A percentile compares a stretch with the other conserved stretches of the same genome.
phyloP scores from a whole-genome alignment of 2,888 invertebrate species.

The Lasiommata megera region DNA sequence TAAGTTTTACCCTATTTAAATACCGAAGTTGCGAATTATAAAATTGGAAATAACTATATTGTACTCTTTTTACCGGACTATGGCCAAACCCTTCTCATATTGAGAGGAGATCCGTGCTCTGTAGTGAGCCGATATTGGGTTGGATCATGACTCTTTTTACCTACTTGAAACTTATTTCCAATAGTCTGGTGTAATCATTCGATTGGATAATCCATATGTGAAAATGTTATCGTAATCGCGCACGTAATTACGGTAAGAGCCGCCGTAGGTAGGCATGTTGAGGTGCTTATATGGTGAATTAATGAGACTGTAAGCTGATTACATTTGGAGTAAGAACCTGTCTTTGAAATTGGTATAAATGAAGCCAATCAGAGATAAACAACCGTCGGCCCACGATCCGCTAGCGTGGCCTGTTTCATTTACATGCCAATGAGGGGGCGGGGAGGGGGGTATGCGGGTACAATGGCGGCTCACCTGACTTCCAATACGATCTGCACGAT shows the following conservation, averaged over 20 bases:
- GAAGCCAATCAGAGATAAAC: constrained; percentile 79
- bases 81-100: too few relatives aligned
- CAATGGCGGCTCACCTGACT: constrained; percentile 64
- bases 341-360: constrained; percentile 75
- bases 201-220: neutral
- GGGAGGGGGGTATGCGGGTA: constrained; percentile 40
- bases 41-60: too few relatives aligned
- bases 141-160: too few relatives aligned
- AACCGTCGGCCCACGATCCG: constrained; percentile 68
- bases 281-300: constrained; percentile 45
- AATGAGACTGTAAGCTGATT: constrained; percentile 55
- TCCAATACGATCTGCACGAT: constrained; percentile 19
- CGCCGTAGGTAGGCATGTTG: neutral
- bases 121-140: too few relatives aligned
- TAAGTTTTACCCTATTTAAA: too few relatives aligned
- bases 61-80: too few relatives aligned
- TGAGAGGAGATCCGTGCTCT: too few relatives aligned
- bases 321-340: constrained; percentile 67
- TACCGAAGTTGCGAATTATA: too few relatives aligned
- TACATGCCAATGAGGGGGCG: constrained; percentile 69
- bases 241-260: constrained; percentile 12
- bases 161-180: too few relatives aligned
- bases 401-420: constrained; percentile 69
- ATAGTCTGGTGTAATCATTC: neutral
- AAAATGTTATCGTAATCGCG: constrained; percentile 5